Conservation (phyloP, 23 tunicate species). For the Aplidium turbinatum region DNA sequence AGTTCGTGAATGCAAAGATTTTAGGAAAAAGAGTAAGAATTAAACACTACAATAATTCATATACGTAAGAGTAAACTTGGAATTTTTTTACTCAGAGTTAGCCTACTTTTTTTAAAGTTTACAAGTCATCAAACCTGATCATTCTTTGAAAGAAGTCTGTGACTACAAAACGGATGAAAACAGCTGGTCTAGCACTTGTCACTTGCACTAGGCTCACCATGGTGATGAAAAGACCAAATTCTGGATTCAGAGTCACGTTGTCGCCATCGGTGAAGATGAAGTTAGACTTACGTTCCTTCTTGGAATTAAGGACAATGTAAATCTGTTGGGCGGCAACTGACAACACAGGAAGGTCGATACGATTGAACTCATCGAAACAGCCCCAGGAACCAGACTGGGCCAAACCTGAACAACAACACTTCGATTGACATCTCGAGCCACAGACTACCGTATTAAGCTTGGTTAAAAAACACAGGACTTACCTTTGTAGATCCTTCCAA, state of each 20-base stretch:
- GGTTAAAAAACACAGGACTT: neutral
- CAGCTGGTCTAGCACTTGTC: no score
- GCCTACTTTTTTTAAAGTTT: no score
- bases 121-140: no score
- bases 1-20: no score
- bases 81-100: no score
- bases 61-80: no score
- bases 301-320: conserved; percentile 92
- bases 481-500: conserved; percentile 98
- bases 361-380: conserved; percentile 98
- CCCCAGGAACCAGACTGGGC: conserved; percentile 99
- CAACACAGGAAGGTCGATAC: conserved; percentile 96
- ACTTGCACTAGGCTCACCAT: conserved; percentile 79
- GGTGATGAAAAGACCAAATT: conserved; percentile 97
- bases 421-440: no score
- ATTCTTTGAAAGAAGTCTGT: no score
- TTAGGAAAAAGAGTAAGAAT: no score
- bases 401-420: conserved; percentile 49
- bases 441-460: neutral
- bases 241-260: conserved; percentile 85
- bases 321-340: conserved; percentile 99
- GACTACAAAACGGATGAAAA: no score
- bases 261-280: conserved; percentile 99
- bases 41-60: no score
- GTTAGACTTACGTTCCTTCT: conserved; percentile 72